Evolutionary conservation across 1,140 invertebrate species (phyloP).

Genomic region (Mizuhopecten yessoensis): DNA sequence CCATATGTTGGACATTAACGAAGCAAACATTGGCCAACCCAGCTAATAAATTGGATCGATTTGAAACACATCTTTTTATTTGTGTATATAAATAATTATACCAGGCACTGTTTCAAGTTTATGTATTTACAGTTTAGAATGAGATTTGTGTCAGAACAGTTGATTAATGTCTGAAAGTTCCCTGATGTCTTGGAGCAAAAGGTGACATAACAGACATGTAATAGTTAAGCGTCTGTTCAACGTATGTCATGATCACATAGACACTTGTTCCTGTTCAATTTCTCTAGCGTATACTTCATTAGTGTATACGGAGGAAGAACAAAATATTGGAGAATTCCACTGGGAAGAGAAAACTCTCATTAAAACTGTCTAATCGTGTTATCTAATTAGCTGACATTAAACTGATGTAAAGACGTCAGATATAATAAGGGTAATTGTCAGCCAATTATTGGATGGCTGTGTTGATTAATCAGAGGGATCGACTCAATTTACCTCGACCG

Average conservation of each 20-base stretch:
- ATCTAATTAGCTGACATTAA: slow-evolving; percentile 1
- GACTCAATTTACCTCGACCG: not conserved
- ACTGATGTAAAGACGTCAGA: slow-evolving; percentile 2
- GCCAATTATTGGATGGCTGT: not conserved
- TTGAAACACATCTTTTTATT: slow-evolving; percentile 40
- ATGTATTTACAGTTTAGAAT: not conserved
- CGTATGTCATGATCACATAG: not conserved
- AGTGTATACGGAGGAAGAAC: slow-evolving; percentile 12
- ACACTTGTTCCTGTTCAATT: slow-evolving; percentile 33
- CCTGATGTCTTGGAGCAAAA: not conserved
- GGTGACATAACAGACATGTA: not conserved
- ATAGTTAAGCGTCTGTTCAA: slow-evolving; percentile 17
- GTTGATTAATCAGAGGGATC: not conserved
- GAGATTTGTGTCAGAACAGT: slow-evolving; percentile 34
- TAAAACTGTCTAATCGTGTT: not conserved
- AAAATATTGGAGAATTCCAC: not conserved
- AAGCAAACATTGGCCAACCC: slow-evolving; percentile 30
- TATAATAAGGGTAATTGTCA: not conserved
- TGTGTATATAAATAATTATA: slow-evolving; percentile 30
- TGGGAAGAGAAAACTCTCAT: not conserved
- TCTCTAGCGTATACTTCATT: slow-evolving; percentile 34
- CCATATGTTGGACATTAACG: slow-evolving; percentile 3
- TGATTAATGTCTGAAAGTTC: slow-evolving; percentile 1
- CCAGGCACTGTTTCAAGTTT: slow-evolving; percentile 25
- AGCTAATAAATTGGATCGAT: slow-evolving; percentile 39